phyloP scores from a whole-genome alignment of 1,140 invertebrate genomes.

The Drosophila miranda region DNA sequence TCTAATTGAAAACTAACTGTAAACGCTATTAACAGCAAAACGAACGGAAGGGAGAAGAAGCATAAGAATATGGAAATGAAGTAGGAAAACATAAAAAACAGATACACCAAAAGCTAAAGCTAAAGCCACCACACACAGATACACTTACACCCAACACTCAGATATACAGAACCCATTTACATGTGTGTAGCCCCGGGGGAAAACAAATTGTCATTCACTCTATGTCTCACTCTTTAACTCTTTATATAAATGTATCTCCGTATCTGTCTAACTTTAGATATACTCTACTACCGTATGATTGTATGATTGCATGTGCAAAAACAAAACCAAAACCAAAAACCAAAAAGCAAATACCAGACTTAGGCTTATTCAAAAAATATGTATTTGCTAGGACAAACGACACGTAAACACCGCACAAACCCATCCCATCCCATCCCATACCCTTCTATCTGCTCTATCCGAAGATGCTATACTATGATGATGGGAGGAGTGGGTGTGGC shows the following conservation, averaged over 20 bases:
- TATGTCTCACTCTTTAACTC: conserved; percentile 71
- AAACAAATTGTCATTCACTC: conserved; percentile 64
- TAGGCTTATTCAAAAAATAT: conserved; percentile 42
- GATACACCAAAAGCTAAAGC: conserved; percentile 12
- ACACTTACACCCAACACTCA: conserved; percentile 9
- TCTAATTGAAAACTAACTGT: conserved; percentile 67
- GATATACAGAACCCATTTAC: conserved; percentile 14
- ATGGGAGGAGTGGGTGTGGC: conserved; percentile 48
- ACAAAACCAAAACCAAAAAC: conserved; percentile 26
- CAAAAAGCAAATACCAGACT: conserved; percentile 32
- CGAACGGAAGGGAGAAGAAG: no score
- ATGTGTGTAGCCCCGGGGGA: conserved; percentile 22
- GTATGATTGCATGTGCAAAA: conserved; percentile 49
- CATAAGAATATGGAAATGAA: not conserved
- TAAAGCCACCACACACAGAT: not conserved
- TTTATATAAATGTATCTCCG: conserved; percentile 69
- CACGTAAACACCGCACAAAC: conserved; percentile 15
- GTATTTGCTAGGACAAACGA: conserved; percentile 39
- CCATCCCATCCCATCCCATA: not conserved
- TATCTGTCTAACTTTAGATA: conserved; percentile 76
- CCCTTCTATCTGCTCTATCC: conserved; percentile 3
- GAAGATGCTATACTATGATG: conserved; percentile 9
- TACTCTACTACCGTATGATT: conserved; percentile 62
- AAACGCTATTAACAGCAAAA: conserved; percentile 36
- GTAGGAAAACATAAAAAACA: conserved; percentile 8